Conservation (phyloP, 92 coral and sea anemone species). For the Porites evermanni region DNA sequence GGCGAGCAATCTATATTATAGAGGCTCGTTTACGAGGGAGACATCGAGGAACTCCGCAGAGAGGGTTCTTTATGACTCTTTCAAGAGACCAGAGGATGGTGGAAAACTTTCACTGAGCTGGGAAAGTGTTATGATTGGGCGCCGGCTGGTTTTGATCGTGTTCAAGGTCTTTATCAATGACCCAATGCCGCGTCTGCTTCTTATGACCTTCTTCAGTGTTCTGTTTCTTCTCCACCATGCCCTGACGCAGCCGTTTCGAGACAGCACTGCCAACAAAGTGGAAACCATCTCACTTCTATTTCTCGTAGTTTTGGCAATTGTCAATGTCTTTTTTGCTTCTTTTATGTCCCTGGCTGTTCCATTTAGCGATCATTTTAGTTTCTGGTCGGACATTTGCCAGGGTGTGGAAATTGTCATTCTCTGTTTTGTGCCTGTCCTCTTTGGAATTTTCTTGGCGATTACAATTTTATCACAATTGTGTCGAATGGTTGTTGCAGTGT, state of each 20-base stretch:
- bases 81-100: slow-evolving; percentile 19
- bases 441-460: background rate
- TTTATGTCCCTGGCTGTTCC: slow-evolving; percentile 17
- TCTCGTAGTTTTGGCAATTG: slow-evolving; percentile 32
- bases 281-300: slow-evolving; percentile 51
- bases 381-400: background rate
- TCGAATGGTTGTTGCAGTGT: background rate
- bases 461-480: background rate
- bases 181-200: slow-evolving; percentile 41
- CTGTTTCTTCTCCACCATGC: slow-evolving; percentile 52
- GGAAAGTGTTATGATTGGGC: slow-evolving; percentile 59
- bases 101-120: slow-evolving; percentile 42
- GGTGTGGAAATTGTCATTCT: background rate
- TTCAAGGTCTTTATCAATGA: slow-evolving; percentile 2
- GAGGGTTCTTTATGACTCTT: slow-evolving; percentile 47
- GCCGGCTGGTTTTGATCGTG: slow-evolving; percentile 39
- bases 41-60: background rate
- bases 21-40: background rate
- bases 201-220: slow-evolving; percentile 36
- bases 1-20: background rate
- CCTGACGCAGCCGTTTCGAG: slow-evolving; percentile 44
- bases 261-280: slow-evolving; percentile 24
- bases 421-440: background rate
- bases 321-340: slow-evolving; percentile 45
- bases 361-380: background rate